These are phyloP conservation scores for Oscheius sp. DNA, from an alignment of 1,140 invertebrate genomes.

Conservation along the genomic window DNA sequence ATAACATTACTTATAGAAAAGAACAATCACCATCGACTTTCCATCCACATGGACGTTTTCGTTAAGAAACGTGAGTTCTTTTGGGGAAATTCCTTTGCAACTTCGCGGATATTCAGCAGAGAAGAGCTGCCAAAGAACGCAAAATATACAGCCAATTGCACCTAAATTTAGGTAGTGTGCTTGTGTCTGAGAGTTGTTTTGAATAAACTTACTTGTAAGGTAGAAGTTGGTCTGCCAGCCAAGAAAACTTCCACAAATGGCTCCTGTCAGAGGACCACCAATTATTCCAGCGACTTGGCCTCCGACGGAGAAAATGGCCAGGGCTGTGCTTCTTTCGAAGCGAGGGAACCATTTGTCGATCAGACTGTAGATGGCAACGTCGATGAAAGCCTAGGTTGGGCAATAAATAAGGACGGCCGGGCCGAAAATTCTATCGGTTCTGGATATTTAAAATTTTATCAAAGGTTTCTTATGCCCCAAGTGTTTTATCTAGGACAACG, in stretches of 20 bases:
- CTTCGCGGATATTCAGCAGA: neutral
- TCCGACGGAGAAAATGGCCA: neutral
- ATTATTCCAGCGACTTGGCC: neutral
- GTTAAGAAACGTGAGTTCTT: neutral
- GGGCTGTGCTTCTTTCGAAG: neutral
- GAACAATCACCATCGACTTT: neutral
- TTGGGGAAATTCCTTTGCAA: neutral
- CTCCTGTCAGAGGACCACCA: neutral
- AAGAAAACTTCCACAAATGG: neutral
- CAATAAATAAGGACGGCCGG: neutral
- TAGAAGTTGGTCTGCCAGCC: conserved; percentile 6
- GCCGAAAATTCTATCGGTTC: too few relatives aligned
- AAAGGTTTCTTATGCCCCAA: too few relatives aligned
- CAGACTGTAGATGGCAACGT: neutral
- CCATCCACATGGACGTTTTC: neutral
- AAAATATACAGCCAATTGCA: neutral
- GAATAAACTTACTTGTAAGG: neutral
- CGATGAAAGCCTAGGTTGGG: neutral
- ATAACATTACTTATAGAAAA: neutral
- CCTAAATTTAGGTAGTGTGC: neutral
- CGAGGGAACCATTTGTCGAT: conserved; percentile 9
- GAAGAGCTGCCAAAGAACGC: neutral
- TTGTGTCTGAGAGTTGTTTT: neutral
- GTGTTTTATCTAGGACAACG: too few relatives aligned
- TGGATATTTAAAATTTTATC: too few relatives aligned